Conservation (phyloP, 2,888 invertebrate species). For the Hoplodrina ambigua region DNA sequence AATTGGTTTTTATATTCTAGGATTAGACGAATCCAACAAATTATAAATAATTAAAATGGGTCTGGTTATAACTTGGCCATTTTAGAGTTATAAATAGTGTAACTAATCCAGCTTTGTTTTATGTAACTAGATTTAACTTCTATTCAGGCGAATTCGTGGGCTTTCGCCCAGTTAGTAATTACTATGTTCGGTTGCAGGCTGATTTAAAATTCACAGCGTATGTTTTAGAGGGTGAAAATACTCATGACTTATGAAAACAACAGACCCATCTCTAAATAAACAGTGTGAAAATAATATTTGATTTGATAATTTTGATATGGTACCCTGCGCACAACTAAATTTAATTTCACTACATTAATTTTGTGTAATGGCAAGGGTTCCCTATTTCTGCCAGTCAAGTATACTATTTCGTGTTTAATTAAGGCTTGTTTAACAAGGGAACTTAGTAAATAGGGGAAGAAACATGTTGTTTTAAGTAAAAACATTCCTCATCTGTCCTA, state of each 20-base stretch:
- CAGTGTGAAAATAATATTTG: constrained; percentile 16
- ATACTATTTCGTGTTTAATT: constrained; percentile 50
- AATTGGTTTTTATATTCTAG: no score
- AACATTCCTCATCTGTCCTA: neutral
- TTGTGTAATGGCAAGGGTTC: constrained; percentile 7
- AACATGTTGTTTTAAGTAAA: constrained; percentile 5
- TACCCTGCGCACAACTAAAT: constrained; percentile 3
- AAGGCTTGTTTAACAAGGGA: constrained; percentile 18
- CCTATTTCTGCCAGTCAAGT: constrained; percentile 36
- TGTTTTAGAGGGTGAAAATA: no score
- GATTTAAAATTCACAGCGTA: no score
- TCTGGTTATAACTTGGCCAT: no score
- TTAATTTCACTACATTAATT: constrained; percentile 40
- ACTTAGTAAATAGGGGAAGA: constrained; percentile 9
- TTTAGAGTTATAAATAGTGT: no score
- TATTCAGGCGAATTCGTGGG: no score
- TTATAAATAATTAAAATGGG: no score
- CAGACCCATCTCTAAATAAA: neutral
- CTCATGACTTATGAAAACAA: neutral
- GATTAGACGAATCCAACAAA: no score
- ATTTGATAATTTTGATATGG: constrained; percentile 11
- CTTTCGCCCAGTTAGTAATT: no score
- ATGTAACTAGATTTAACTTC: no score
- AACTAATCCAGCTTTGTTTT: no score
- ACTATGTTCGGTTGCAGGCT: no score